Conservation (phyloP, 2,888 invertebrate genomes). For the Chrysomela aeneicollis region DNA sequence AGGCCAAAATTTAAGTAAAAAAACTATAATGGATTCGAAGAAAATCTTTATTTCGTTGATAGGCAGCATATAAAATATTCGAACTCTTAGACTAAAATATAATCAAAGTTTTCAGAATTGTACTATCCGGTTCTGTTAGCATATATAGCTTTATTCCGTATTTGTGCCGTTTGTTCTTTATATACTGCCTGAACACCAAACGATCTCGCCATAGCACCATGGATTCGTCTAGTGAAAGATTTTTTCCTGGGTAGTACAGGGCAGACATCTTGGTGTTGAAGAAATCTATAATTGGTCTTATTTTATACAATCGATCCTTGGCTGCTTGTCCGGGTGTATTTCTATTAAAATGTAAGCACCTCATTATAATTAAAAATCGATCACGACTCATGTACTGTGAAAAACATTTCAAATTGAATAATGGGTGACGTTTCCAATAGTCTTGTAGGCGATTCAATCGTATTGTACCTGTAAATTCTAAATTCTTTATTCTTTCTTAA, state of each 20-base stretch:
- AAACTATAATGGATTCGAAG: not conserved
- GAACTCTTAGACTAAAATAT: not conserved
- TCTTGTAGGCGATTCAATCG: constrained; percentile 2
- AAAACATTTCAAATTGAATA: constrained; percentile 18
- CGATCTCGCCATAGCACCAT: constrained; percentile 12
- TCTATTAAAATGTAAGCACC: constrained; percentile 16
- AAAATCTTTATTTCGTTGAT: not conserved
- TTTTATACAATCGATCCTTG: constrained; percentile 40
- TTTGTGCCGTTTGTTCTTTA: no score
- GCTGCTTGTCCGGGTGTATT: constrained; percentile 9
- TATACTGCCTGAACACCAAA: no score
- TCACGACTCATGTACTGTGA: constrained; percentile 10
- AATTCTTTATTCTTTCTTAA: no score
- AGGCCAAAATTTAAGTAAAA: constrained; percentile 9
- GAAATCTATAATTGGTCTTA: constrained; percentile 49
- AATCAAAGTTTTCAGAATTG: no score
- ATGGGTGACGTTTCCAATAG: constrained; percentile 18
- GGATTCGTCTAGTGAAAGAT: constrained; percentile 34
- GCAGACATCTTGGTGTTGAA: constrained; percentile 38
- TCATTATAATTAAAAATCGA: constrained; percentile 11
- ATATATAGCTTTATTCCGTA: not conserved
- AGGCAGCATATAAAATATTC: constrained; percentile 2
- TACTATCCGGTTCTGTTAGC: no score
- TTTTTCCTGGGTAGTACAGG: constrained; percentile 31
- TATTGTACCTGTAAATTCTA: not conserved